Evolutionary conservation across 2,888 invertebrate genomes (phyloP).

Genomic region (Cosmia trapezina): DNA sequence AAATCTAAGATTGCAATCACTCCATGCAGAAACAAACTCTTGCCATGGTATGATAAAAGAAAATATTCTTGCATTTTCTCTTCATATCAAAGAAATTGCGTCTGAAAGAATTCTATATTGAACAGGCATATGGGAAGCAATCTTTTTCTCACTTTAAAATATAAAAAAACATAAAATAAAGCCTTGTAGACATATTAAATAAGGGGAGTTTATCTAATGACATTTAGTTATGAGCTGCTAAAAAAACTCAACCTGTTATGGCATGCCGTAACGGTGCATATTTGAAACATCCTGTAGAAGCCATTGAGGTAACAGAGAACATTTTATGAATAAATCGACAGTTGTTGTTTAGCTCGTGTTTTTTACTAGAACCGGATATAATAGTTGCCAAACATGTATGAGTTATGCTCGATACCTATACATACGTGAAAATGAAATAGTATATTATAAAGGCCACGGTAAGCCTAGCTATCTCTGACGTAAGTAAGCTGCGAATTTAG

Average conservation of each 20-base stretch:
- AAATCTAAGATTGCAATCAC: conserved; percentile 31
- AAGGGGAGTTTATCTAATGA: conserved; percentile 22
- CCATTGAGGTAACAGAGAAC: conserved; percentile 32
- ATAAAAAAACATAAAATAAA: conserved; percentile 7
- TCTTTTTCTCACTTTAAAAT: conserved; percentile 14
- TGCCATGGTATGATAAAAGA: neutral
- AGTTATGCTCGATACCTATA: conserved; percentile 27
- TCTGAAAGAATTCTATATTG: neutral
- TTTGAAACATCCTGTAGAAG: conserved; percentile 54
- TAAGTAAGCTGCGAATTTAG: neutral
- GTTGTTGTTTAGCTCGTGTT: conserved; percentile 44
- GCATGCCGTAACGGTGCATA: conserved; percentile 52
- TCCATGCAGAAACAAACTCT: conserved; percentile 30
- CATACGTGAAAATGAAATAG: neutral
- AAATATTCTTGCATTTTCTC: conserved; percentile 24
- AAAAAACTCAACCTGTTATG: conserved; percentile 52
- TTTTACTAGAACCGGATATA: conserved; percentile 17
- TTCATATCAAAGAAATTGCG: neutral
- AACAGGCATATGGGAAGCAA: neutral
- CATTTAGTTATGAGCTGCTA: conserved; percentile 27
- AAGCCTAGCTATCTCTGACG: neutral
- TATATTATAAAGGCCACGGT: no score
- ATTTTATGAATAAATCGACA: conserved; percentile 49
- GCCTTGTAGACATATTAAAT: conserved; percentile 16
- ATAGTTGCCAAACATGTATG: conserved; percentile 39